Conservation (phyloP, 2,888 invertebrate genomes). For the Lithophane ornitopus region DNA sequence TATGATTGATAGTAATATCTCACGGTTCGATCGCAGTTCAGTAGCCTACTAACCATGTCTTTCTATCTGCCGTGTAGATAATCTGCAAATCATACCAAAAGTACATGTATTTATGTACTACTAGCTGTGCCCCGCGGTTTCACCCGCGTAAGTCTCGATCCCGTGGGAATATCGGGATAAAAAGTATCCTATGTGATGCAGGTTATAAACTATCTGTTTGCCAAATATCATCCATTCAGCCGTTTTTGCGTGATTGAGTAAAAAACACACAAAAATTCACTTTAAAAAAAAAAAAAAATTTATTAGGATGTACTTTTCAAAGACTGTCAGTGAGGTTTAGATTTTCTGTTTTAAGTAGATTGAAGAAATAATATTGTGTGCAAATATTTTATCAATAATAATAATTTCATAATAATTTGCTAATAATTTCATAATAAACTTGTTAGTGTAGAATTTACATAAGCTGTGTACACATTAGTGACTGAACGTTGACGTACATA, state of each 20-base stretch:
- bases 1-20: slow-evolving; percentile 50
- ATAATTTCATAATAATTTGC: neutral
- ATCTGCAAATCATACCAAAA: slow-evolving; percentile 5
- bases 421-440: neutral
- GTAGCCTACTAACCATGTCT: slow-evolving; percentile 33
- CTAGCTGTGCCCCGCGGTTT: too few relatives aligned
- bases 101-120: neutral
- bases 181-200: too few relatives aligned
- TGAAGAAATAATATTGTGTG: neutral
- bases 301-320: slow-evolving; percentile 1
- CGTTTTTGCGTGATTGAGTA: too few relatives aligned
- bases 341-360: slow-evolving; percentile 3
- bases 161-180: too few relatives aligned
- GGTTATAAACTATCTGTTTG: too few relatives aligned
- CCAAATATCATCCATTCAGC: too few relatives aligned
- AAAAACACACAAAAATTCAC: too few relatives aligned
- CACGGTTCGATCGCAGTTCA: slow-evolving; percentile 33
- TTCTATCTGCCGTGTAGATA: slow-evolving; percentile 11
- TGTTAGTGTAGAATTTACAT: neutral
- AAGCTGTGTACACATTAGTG: neutral
- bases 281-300: too few relatives aligned
- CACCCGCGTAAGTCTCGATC: too few relatives aligned
- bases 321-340: neutral
- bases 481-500: neutral
- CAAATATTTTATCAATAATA: neutral